Conservation (phyloP, 2,888 invertebrate genomes). For the Drosophila histrio region DNA sequence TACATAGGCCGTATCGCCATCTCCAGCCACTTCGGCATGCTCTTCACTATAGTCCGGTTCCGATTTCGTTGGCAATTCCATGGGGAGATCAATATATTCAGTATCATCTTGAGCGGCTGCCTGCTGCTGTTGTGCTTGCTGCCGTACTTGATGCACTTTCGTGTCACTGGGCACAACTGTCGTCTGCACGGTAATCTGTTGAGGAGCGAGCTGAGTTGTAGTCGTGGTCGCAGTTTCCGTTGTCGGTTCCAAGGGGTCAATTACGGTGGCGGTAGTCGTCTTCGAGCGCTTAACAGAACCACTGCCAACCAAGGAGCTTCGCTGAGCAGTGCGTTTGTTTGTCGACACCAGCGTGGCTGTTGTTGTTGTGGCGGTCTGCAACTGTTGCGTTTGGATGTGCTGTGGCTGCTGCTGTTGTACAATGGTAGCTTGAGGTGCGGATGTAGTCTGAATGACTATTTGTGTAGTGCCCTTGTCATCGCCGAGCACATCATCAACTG, state of each 20-base stretch:
- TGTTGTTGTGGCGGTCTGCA: constrained; percentile 74
- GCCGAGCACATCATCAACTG: constrained; percentile 87
- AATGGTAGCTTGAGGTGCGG: constrained; percentile 79
- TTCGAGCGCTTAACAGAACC: constrained; percentile 80
- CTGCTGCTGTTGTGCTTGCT: constrained; percentile 59
- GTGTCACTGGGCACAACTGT: constrained; percentile 56
- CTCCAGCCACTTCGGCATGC: constrained; percentile 87
- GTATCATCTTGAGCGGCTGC: constrained; percentile 77
- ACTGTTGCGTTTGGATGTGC: constrained; percentile 70
- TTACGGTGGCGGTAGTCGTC: constrained; percentile 47
- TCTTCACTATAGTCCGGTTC: constrained; percentile 88
- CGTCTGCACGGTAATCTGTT: constrained; percentile 68
- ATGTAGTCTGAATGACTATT: constrained; percentile 85
- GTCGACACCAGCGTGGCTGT: constrained; percentile 79
- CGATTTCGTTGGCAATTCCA: constrained; percentile 87
- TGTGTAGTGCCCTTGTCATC: constrained; percentile 85
- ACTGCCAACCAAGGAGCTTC: constrained; percentile 75
- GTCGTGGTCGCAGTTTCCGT: constrained; percentile 84
- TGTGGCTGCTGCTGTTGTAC: constrained; percentile 73
- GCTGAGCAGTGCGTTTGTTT: constrained; percentile 83
- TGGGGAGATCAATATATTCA: constrained; percentile 84
- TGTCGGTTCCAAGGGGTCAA: constrained; percentile 86
- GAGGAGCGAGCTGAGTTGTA: constrained; percentile 69
- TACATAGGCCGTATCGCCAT: constrained; percentile 87
- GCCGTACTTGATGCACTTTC: constrained; percentile 60